phyloP scores from a whole-genome alignment of 1,140 invertebrate species.

The Ostrea denselamellosa region DNA sequence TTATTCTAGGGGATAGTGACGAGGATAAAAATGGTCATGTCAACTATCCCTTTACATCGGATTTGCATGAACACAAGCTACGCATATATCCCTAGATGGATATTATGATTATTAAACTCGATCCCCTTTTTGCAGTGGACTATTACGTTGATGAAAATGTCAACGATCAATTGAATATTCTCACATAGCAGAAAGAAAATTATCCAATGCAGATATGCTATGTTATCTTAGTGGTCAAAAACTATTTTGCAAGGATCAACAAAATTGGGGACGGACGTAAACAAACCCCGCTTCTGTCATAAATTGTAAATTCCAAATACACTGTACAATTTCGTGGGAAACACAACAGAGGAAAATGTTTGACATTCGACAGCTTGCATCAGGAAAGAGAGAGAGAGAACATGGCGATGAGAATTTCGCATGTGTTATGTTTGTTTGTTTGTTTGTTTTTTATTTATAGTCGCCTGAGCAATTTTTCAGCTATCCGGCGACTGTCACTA shows the following conservation, averaged over 20 bases:
- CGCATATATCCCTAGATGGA: conserved; percentile 34
- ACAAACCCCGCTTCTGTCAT: not conserved
- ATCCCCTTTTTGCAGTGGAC: conserved; percentile 15
- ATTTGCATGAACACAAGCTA: conserved; percentile 49
- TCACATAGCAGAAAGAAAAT: conserved; percentile 46
- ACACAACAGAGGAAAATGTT: no score
- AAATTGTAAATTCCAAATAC: not conserved
- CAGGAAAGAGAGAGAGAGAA: no score
- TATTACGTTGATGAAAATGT: conserved; percentile 38
- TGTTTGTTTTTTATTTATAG: no score
- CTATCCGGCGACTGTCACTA: no score
- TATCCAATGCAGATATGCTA: not conserved
- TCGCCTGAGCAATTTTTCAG: no score
- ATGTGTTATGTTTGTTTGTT: no score
- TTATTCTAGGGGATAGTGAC: conserved; percentile 25
- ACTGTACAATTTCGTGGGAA: no score
- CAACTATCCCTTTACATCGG: conserved; percentile 42
- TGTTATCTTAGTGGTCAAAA: not conserved
- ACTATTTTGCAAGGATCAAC: not conserved
- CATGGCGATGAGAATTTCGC: no score
- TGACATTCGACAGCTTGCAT: no score
- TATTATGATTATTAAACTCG: conserved; percentile 34
- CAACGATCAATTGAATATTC: conserved; percentile 36
- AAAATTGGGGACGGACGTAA: not conserved
- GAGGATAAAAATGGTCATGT: conserved; percentile 45